Percentiles rank a stretch among this genome's conserved stretches.
Evolutionary conservation across 1,140 invertebrate genomes (phyloP).

Genomic region (Paracyclopina nana): DNA sequence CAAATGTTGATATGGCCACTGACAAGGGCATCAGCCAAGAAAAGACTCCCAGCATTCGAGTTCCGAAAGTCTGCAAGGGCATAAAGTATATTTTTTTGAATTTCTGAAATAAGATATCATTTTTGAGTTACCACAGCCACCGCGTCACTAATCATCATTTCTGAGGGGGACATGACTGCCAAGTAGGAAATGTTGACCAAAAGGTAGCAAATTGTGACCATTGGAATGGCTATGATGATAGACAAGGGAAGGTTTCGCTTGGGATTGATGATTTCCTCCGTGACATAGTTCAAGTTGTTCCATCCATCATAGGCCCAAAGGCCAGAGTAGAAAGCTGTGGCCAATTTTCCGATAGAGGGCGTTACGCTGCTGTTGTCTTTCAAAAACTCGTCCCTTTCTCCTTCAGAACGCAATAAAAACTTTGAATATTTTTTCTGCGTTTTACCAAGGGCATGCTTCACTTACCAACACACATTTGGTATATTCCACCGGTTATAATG

Average conservation of each 20-base stretch:
- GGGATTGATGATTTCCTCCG: slow-evolving; percentile 95
- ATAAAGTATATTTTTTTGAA: background rate
- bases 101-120: background rate
- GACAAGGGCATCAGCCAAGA: slow-evolving; percentile 25
- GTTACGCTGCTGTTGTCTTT: background rate
- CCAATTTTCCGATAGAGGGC: slow-evolving; percentile 39
- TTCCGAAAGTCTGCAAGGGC: background rate
- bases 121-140: slow-evolving; percentile 29
- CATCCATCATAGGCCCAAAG: slow-evolving; percentile 91
- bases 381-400: background rate
- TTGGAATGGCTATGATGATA: slow-evolving; percentile 34
- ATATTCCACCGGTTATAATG: slow-evolving; percentile 43
- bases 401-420: background rate
- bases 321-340: slow-evolving; percentile 78
- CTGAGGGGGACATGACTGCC: slow-evolving; percentile 33
- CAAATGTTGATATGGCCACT: slow-evolving; percentile 28
- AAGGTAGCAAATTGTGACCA: slow-evolving; percentile 36
- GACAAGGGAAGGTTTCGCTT: slow-evolving; percentile 36
- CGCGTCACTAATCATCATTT: slow-evolving; percentile 33
- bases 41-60: background rate
- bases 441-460: background rate
- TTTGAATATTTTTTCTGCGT: too few relatives aligned
- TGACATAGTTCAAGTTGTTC: slow-evolving; percentile 97
- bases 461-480: slow-evolving; percentile 19
- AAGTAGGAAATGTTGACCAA: slow-evolving; percentile 38